A percentile compares a stretch with the other conserved stretches of the same genome.
Evolutionary conservation across 2,888 invertebrate genomes (phyloP).

Genomic region (Synergus laeviventris): DNA sequence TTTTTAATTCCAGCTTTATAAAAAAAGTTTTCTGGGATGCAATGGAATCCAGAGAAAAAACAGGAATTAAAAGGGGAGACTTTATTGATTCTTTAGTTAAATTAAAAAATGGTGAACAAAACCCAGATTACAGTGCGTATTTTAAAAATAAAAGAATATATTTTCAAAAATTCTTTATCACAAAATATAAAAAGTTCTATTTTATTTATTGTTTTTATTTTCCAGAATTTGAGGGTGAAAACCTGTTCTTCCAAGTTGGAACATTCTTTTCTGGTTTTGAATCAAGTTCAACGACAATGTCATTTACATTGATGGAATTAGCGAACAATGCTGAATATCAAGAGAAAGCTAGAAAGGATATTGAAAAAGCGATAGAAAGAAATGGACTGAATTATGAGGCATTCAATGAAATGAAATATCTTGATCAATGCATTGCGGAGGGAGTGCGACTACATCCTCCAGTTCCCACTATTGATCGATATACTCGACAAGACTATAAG

Average conservation of each 20-base stretch:
- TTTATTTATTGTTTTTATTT: background rate
- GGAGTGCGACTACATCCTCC: conserved; percentile 69
- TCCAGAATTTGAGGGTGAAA: conserved; percentile 69
- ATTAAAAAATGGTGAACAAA: conserved; percentile 67
- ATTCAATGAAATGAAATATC: conserved; percentile 69
- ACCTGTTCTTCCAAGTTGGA: conserved; percentile 68
- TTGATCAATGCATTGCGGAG: conserved; percentile 67
- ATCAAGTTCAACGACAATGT: conserved; percentile 65
- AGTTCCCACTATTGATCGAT: conserved; percentile 69
- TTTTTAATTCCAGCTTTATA: conserved; percentile 66
- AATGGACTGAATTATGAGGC: conserved; percentile 68
- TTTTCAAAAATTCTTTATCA: too few species aligned
- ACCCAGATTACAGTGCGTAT: conserved; percentile 67
- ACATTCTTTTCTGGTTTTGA: conserved; percentile 73
- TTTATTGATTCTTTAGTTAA: conserved; percentile 68
- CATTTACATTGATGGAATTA: conserved; percentile 68
- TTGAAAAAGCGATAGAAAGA: conserved; percentile 61
- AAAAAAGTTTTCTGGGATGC: conserved; percentile 68
- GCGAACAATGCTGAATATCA: conserved; percentile 63
- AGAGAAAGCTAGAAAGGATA: conserved; percentile 61
- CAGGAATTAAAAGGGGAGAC: conserved; percentile 65
- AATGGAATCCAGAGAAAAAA: conserved; percentile 63
- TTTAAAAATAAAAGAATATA: too few species aligned
- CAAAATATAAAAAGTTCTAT: background rate
- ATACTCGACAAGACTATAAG: conserved; percentile 64